These are phyloP conservation scores for Tetranychus urticae DNA, from an alignment of 1,140 invertebrate species.

Conservation along the genomic window DNA sequence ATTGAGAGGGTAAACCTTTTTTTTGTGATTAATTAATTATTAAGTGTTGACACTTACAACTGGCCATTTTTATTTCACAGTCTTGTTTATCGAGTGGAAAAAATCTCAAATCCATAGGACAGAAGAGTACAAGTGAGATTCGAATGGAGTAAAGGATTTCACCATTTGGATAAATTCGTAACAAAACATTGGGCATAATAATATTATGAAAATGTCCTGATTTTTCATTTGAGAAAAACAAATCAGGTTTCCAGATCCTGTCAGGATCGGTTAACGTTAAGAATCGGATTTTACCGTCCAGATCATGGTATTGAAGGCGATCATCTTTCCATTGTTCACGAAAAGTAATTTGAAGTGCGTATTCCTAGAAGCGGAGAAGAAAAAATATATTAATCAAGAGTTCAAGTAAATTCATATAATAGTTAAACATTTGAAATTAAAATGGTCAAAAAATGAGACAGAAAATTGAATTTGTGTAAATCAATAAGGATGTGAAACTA, in stretches of 20 bases:
- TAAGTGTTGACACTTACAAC: background rate
- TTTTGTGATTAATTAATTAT: too few relatives aligned
- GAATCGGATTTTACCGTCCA: conserved; percentile 15
- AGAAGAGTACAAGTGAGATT: conserved; percentile 22
- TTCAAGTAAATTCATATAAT: too few relatives aligned
- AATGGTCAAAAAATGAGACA: too few relatives aligned
- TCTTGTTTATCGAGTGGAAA: conserved; percentile 26
- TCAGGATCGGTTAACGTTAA: conserved; percentile 20
- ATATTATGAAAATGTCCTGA: conserved; percentile 24
- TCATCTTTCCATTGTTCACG: conserved; percentile 25
- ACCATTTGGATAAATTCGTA: conserved; percentile 25
- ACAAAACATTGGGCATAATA: conserved; percentile 19
- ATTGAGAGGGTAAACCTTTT: background rate
- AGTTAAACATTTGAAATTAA: too few relatives aligned
- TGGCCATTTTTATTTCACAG: conserved; percentile 1
- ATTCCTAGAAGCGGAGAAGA: conserved; percentile 12
- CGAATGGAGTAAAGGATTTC: conserved; percentile 26
- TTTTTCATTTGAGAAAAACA: conserved; percentile 29
- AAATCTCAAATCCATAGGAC: conserved; percentile 24
- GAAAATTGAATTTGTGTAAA: too few relatives aligned
- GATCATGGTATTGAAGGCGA: conserved; percentile 17
- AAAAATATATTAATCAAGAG: too few relatives aligned
- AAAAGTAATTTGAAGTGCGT: conserved; percentile 24
- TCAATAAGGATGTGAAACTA: too few relatives aligned
- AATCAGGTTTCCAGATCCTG: conserved; percentile 27